Evolutionary conservation across 1,140 invertebrate species (phyloP).

Genomic region (Drosophila equinoxialis): DNA sequence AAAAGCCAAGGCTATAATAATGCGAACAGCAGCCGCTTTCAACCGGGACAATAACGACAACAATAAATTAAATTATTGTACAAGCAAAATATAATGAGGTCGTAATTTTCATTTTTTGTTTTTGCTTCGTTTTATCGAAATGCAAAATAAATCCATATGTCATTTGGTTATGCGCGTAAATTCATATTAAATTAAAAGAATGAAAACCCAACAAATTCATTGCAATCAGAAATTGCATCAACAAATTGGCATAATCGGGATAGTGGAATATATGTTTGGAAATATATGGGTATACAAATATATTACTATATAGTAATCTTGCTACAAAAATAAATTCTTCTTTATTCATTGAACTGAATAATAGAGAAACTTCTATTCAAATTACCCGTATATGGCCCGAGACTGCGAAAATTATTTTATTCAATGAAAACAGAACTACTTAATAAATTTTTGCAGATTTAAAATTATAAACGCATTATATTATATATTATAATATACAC

Average conservation of each 20-base stretch:
- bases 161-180: constrained; percentile 26
- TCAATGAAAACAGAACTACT: no score
- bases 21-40: no score
- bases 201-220: constrained; percentile 17
- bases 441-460: no score
- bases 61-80: constrained; percentile 52
- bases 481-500: no score
- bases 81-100: constrained; percentile 52
- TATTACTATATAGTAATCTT: no score
- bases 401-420: no score
- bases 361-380: no score
- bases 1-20: constrained; percentile 17
- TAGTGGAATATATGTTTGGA: neutral
- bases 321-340: no score
- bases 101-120: constrained; percentile 41
- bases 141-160: constrained; percentile 41
- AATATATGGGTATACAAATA: no score
- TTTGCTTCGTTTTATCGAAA: constrained; percentile 38
- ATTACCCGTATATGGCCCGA: no score
- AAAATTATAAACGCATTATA: no score
- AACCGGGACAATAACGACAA: neutral
- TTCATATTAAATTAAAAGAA: constrained; percentile 2
- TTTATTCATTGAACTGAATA: no score
- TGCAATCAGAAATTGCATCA: constrained; percentile 3
- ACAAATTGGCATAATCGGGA: neutral